These are phyloP conservation scores for Bradypus variegatus DNA, from an alignment of 2,797 vertebrate species.

Conservation along the genomic window DNA sequence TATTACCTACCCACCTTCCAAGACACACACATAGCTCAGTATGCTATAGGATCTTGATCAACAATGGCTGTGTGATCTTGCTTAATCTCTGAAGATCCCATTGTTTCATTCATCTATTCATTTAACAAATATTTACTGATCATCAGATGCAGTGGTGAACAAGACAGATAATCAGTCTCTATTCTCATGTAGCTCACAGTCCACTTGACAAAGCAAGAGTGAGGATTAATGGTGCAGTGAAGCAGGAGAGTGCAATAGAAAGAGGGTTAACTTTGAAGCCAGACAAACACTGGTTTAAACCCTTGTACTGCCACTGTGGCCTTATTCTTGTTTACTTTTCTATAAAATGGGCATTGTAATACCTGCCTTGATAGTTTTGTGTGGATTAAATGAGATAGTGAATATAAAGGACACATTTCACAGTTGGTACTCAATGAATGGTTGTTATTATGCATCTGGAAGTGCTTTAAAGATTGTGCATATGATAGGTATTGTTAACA, in stretches of 20 bases:
- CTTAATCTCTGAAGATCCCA: slow-evolving; percentile 19
- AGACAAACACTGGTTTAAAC: slow-evolving; percentile 17
- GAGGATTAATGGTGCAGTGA: background rate
- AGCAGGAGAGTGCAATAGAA: background rate
- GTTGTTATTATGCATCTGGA: background rate
- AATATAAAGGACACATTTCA: background rate
- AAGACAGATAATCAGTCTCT: background rate
- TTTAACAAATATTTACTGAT: slow-evolving; percentile 26
- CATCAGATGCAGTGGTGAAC: background rate
- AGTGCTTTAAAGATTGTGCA: background rate
- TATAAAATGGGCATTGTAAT: background rate
- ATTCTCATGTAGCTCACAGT: background rate
- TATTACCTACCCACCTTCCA: background rate
- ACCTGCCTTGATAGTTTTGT: background rate
- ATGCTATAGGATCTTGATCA: background rate
- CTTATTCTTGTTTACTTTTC: slow-evolving; percentile 4
- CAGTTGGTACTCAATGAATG: background rate
- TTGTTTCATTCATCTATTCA: background rate
- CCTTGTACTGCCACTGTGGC: background rate
- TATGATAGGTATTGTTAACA: background rate
- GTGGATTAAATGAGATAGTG: slow-evolving; percentile 5
- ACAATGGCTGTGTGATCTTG: background rate
- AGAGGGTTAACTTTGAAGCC: background rate
- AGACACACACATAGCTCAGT: background rate
- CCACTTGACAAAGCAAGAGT: background rate